Percentiles rank a stretch among this genome's conserved stretches.
Evolutionary conservation across 2,888 invertebrate genomes (phyloP).

Genomic region (Mycogona germanica): DNA sequence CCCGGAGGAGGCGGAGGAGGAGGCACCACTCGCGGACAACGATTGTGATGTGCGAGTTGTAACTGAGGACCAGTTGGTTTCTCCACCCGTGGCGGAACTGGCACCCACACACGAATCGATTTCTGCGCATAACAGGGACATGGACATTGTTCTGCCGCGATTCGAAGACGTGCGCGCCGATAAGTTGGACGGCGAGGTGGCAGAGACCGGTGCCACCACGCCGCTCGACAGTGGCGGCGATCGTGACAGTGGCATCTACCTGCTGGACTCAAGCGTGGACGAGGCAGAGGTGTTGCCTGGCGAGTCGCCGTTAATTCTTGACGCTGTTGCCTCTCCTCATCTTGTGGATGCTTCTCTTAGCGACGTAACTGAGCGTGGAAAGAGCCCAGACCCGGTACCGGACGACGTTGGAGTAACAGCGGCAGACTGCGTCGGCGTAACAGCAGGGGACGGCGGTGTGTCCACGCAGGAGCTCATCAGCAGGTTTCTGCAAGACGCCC

Average conservation of each 20-base stretch:
- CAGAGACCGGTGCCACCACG: background rate
- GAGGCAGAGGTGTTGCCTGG: slow-evolving; percentile 2
- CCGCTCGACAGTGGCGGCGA: background rate
- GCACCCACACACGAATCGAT: background rate
- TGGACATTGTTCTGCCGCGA: background rate
- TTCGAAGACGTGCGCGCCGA: background rate
- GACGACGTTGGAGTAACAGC: too few relatives aligned
- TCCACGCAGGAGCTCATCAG: too few relatives aligned
- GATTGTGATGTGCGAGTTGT: too few relatives aligned
- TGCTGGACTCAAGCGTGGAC: slow-evolving; percentile 12
- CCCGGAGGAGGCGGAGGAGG: too few relatives aligned
- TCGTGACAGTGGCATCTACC: slow-evolving; percentile 18
- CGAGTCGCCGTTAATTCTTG: background rate
- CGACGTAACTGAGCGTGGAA: too few relatives aligned
- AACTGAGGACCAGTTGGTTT: too few relatives aligned
- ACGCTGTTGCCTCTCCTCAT: background rate
- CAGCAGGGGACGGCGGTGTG: too few relatives aligned
- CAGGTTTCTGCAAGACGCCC: too few relatives aligned
- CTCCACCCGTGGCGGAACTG: too few relatives aligned
- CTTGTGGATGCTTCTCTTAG: background rate
- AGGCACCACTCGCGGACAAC: too few relatives aligned
- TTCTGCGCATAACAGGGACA: background rate
- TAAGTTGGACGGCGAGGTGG: background rate
- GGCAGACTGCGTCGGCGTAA: too few relatives aligned
- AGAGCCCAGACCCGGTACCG: too few relatives aligned